Evolutionary conservation across 2,888 invertebrate genomes (phyloP).

Genomic region (Macrophya annulata): DNA sequence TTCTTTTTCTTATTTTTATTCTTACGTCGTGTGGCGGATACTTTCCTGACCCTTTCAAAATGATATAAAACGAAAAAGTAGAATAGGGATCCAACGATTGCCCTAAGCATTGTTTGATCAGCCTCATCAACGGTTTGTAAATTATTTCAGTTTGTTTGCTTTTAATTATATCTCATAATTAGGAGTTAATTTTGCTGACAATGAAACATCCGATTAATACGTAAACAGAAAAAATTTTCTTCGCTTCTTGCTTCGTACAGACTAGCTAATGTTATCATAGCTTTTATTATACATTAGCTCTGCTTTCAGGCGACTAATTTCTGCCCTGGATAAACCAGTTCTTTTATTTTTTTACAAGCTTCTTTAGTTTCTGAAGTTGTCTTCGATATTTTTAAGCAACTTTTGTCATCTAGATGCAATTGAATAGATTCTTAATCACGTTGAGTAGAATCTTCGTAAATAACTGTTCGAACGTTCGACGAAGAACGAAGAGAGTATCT

Average conservation of each 20-base stretch:
- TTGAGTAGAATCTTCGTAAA: not conserved
- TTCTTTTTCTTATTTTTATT: not conserved
- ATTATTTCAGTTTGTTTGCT: conserved; percentile 23
- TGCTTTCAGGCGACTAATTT: not conserved
- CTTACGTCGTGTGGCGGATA: too few species aligned
- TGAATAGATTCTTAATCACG: too few species aligned
- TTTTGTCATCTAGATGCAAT: not conserved
- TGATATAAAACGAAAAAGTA: not conserved
- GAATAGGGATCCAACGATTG: not conserved
- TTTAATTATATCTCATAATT: conserved; percentile 32
- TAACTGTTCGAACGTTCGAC: not conserved
- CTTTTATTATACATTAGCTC: not conserved
- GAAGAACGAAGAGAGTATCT: not conserved
- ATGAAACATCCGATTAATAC: not conserved
- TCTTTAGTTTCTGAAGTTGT: not conserved
- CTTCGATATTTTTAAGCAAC: not conserved
- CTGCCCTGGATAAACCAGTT: not conserved
- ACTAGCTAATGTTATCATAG: conserved; percentile 1
- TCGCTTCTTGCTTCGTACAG: conserved; percentile 1
- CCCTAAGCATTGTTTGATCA: not conserved
- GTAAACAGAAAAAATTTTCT: not conserved
- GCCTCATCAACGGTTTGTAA: not conserved
- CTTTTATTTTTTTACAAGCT: too few species aligned
- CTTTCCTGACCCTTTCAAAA: not conserved
- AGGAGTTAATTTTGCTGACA: conserved; percentile 13